phyloP scores from a whole-genome alignment of 2,113 vertebrate species.

The Saguinus midas region DNA sequence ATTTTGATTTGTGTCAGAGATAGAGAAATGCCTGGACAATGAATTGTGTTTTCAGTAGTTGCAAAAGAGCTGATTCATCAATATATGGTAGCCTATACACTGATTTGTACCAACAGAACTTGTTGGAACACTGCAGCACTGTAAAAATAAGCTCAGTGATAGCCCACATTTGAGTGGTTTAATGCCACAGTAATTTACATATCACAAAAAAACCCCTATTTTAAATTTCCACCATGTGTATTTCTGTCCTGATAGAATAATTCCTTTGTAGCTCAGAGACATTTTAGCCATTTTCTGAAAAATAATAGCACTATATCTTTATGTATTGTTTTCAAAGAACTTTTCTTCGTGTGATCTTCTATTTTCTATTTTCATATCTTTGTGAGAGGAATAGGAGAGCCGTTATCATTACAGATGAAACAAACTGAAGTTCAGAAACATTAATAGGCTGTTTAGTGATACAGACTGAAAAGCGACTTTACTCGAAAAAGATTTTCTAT shows the following conservation, averaged over 20 bases:
- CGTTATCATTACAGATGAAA: background rate
- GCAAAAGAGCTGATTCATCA: background rate
- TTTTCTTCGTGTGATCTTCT: background rate
- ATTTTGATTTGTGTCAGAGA: background rate
- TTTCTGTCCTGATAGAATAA: background rate
- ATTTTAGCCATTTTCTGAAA: constrained; percentile 6
- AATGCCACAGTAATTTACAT: background rate
- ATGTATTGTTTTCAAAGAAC: background rate
- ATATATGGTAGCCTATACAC: background rate
- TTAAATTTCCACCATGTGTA: background rate
- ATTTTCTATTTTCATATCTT: background rate
- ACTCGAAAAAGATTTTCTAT: background rate
- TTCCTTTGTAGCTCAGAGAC: background rate
- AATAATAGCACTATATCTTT: background rate
- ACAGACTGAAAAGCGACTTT: background rate
- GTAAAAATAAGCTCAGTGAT: background rate
- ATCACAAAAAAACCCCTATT: background rate
- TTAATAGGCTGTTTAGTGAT: background rate
- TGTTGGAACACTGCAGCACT: background rate
- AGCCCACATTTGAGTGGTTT: background rate
- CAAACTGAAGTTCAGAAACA: background rate
- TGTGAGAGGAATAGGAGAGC: background rate
- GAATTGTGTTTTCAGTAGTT: background rate
- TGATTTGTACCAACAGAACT: background rate
- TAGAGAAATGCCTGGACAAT: background rate